Conservation (phyloP, 2,888 invertebrate genomes). For the Scaptodrosophila latifasciaeformis region DNA sequence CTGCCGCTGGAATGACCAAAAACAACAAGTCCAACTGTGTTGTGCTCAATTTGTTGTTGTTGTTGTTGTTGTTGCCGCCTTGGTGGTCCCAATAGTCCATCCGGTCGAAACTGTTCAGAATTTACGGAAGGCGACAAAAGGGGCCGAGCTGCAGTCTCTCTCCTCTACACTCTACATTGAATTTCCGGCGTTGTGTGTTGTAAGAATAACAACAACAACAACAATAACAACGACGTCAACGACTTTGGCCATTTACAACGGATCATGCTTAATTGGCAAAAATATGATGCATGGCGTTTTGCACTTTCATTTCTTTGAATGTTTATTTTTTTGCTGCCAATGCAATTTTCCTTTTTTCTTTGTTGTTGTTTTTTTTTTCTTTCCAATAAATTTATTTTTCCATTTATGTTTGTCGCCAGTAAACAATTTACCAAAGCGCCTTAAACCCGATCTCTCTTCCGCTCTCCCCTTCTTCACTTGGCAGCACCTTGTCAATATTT, state of each 20-base stretch:
- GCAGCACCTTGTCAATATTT: too few relatives aligned
- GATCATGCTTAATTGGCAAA: conserved; percentile 66
- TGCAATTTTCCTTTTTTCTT: conserved; percentile 14
- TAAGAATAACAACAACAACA: conserved; percentile 58
- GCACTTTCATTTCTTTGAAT: too few relatives aligned
- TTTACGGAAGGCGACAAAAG: conserved; percentile 35
- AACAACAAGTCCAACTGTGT: conserved; percentile 13
- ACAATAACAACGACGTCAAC: too few relatives aligned
- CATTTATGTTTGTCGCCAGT: too few relatives aligned
- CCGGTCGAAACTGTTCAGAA: conserved; percentile 45
- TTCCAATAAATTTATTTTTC: too few relatives aligned
- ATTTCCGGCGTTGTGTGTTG: conserved; percentile 59
- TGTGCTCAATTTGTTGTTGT: conserved; percentile 30
- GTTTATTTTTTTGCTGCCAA: conserved; percentile 15
- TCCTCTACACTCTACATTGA: conserved; percentile 49
- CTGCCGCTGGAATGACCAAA: not conserved
- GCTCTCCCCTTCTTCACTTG: too few relatives aligned
- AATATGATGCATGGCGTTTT: conserved; percentile 65
- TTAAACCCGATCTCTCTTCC: too few relatives aligned
- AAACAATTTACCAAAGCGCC: too few relatives aligned
- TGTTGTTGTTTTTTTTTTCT: too few relatives aligned
- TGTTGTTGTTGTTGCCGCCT: conserved; percentile 45
- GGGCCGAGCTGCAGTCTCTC: conserved; percentile 60
- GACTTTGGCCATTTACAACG: conserved; percentile 48
- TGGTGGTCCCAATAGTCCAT: conserved; percentile 67